phyloP scores from a whole-genome alignment of 2,797 vertebrate species.

The Silurus aristotelis region DNA sequence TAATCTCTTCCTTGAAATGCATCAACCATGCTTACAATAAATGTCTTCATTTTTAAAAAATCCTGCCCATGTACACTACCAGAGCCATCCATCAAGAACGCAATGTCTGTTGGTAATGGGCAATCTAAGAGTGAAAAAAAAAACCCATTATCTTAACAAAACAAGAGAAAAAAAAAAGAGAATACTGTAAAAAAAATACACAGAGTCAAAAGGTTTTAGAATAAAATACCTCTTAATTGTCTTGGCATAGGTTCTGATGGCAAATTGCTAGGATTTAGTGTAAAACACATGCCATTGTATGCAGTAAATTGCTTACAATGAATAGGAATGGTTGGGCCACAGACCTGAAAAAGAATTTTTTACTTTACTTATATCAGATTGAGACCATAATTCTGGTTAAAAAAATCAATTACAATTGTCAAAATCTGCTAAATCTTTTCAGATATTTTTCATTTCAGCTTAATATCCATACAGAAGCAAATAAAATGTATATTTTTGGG shows the following conservation, averaged over 20 bases:
- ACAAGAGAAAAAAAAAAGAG: background rate
- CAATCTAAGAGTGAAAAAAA: constrained; percentile 61
- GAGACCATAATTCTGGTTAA: too few species aligned
- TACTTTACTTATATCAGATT: background rate
- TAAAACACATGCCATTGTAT: constrained; percentile 68
- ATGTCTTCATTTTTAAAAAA: constrained; percentile 60
- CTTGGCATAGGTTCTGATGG: background rate
- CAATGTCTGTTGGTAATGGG: constrained; percentile 63
- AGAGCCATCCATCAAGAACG: constrained; percentile 74
- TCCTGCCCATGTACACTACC: background rate
- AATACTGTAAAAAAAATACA: background rate
- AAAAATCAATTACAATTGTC: too few species aligned
- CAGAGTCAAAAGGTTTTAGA: too few species aligned
- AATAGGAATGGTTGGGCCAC: constrained; percentile 73
- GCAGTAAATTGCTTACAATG: constrained; percentile 67
- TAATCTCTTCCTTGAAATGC: constrained; percentile 47
- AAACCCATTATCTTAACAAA: background rate
- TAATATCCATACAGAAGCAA: background rate
- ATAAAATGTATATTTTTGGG: background rate
- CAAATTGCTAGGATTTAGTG: accelerated
- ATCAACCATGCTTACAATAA: constrained; percentile 61
- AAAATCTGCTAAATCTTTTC: background rate
- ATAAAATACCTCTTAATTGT: constrained; percentile 54
- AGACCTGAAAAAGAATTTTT: constrained; percentile 57
- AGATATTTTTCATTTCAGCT: background rate